phyloP scores from a whole-genome alignment of 2,888 invertebrate species.

The Epinotia bilunana region DNA sequence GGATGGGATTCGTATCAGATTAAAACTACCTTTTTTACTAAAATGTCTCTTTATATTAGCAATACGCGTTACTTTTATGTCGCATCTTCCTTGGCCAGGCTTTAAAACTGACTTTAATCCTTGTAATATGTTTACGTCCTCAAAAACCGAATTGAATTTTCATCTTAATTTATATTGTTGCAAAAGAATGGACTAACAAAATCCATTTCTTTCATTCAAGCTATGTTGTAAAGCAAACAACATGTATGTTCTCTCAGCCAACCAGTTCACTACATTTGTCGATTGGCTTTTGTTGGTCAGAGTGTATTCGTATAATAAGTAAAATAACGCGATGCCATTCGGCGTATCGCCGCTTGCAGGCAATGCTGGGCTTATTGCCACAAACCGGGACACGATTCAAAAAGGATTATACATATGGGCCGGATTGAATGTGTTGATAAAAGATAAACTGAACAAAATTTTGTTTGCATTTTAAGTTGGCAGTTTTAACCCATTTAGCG shows the following conservation, averaged over 20 bases:
- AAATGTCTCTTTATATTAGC: too few relatives aligned
- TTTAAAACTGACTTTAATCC: too few relatives aligned
- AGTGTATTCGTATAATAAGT: slow-evolving; percentile 19
- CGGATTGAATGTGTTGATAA: slow-evolving; percentile 31
- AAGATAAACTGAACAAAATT: slow-evolving; percentile 33
- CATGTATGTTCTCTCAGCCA: slow-evolving; percentile 1
- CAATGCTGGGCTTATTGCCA: slow-evolving; percentile 26
- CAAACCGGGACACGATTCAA: slow-evolving; percentile 40
- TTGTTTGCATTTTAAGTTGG: not conserved
- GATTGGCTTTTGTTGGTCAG: slow-evolving; percentile 18
- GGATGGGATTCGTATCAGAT: not conserved
- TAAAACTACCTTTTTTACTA: not conserved
- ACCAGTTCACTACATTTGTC: slow-evolving; percentile 6
- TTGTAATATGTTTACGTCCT: too few relatives aligned
- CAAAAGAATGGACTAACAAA: not conserved
- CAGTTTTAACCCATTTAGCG: not conserved
- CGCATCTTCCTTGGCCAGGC: too few relatives aligned
- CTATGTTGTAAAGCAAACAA: not conserved
- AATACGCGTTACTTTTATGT: too few relatives aligned
- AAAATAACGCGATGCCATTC: slow-evolving; percentile 16
- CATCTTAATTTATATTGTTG: too few relatives aligned
- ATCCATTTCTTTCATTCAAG: not conserved
- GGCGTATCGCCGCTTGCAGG: slow-evolving; percentile 28
- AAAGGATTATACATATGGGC: slow-evolving; percentile 36
- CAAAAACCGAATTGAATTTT: too few relatives aligned